Conservation (phyloP, 2,113 vertebrate genomes). For the Ophiodon elongatus region DNA sequence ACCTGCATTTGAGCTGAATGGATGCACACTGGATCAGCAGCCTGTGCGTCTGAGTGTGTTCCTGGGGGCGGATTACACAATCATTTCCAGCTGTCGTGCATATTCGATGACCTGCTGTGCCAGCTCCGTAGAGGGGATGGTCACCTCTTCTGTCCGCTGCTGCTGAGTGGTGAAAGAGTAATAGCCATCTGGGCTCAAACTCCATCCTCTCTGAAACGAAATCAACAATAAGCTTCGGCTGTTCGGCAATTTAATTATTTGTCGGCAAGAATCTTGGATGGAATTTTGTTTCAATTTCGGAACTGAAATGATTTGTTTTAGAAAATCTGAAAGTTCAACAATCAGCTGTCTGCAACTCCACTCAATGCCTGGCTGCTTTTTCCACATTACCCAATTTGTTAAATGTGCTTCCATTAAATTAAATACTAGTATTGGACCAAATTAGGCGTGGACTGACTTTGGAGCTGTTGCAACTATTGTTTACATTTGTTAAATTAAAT, state of each 20-base stretch:
- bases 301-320: neutral
- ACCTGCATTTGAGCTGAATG: slow-evolving; percentile 38
- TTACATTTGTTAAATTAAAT: neutral
- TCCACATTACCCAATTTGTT: neutral
- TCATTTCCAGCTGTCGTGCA: slow-evolving; percentile 95
- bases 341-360: neutral
- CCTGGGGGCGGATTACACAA: slow-evolving; percentile 85
- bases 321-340: neutral
- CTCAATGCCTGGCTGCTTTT: neutral
- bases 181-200: slow-evolving; percentile 87
- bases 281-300: neutral
- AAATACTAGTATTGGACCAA: neutral
- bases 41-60: slow-evolving; percentile 58
- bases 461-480: neutral
- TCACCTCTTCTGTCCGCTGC: slow-evolving; percentile 92
- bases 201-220: slow-evolving; percentile 89
- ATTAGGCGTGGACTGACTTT: neutral
- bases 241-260: neutral
- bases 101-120: slow-evolving; percentile 95
- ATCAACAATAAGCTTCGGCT: slow-evolving; percentile 16
- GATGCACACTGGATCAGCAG: slow-evolving; percentile 31
- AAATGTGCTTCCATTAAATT: neutral
- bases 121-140: slow-evolving; percentile 92
- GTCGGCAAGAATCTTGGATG: neutral
- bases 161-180: slow-evolving; percentile 93